Evolutionary conservation across 1,140 invertebrate genomes (phyloP), one percentile per base, ranked within the genome.

Genomic region (Portunus trituberculatus): DNA sequence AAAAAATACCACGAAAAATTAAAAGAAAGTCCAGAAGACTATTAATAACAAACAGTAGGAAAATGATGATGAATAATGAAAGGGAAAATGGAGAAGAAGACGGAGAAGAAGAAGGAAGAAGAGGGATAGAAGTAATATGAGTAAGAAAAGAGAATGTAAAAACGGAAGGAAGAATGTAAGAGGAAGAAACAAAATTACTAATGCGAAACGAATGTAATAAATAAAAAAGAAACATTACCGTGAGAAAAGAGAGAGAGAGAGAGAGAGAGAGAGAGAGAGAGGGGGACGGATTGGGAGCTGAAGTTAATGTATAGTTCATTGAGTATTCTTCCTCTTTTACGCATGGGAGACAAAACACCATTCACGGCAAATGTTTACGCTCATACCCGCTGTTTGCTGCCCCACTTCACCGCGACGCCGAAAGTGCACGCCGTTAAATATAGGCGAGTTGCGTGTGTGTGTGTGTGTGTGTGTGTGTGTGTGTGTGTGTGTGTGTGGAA

Each of bases 181-280:
- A 31, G 29, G 29, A 28, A 32, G 86, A 31, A 28, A 88, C 1
- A 88, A 29, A 31, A 28, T n/a, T n/a, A n/a, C n/a, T n/a, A 76
- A 25, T n/a, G 67, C 1, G 20, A 76, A 20, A 76, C 0, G n/a
- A 20, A 76, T 39, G 39, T 39, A 39, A 6, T 39, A 39, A 39
- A 39, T n/a, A n/a, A 86, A n/a, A 6, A n/a, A 86, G 84, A 86
- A n/a, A 20, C 12, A 20, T 12, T 16, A n/a, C 32, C 2, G 2
- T 14, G n/a, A 28, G 29, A 28, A 88, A 29, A 32, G 67, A 76
- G 67, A 76, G 67, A 76, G 67, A 76, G 67, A 76, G 67, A 76
- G 67, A 76, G 67, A 76, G 67, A 76, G 67, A 76, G 67, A 76
- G 67, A 76, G 67, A 76, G 67, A n/a, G 67, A 76, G 67, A n/a